Evolutionary conservation across 1,140 invertebrate species (phyloP), one percentile per base, ranked within the genome.

Genomic region (Heliconius himera): DNA sequence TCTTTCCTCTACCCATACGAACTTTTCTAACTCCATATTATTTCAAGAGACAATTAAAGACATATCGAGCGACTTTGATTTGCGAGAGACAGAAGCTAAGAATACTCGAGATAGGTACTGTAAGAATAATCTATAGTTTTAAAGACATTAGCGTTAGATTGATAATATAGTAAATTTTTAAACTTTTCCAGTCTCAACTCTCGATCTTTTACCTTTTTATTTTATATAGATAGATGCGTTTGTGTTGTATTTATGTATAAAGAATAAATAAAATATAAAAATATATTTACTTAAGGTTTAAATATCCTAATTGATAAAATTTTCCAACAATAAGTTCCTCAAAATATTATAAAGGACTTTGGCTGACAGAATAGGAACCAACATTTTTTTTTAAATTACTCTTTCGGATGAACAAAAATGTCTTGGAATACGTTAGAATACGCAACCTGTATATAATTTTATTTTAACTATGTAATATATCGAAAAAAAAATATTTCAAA

Each of bases 151-250:
- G 22, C 22, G 9, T 26, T 66, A 66, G 60, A 66, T 22, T n/a
- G n/a, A 26, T 4, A 70, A 49, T 29, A 49, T 76, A 76, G 74
- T 76, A 26, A 66, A 13, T 70, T 26, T 77, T 66, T 70, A 56
- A 72, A 72, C 26, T 81, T 74, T 54, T 74, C 79, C 75, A 81
- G 79, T 81, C 79, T 81, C 79, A 66, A 74, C 73, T 81, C 79
- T 81, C 79, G 71, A 73, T 70, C 75, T 51, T 74, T 49, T 71
- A 79, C 49, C 73, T 76, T 22, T 74, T 71, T 76, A 66, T 38
- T 51, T n/a, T 56, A 66, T 66, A 66, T 26, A 66, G 22, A 66
- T 46, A 70, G 74, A 76, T 33, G 74, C 41, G 66, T 29, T 76
- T 76, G 51, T 41, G 38, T 38, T 76, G n/a, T 60, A 51, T 41